These are phyloP conservation scores for Zaprionus ghesquierei DNA, from an alignment of 1,140 invertebrate species.

Conservation along the genomic window DNA sequence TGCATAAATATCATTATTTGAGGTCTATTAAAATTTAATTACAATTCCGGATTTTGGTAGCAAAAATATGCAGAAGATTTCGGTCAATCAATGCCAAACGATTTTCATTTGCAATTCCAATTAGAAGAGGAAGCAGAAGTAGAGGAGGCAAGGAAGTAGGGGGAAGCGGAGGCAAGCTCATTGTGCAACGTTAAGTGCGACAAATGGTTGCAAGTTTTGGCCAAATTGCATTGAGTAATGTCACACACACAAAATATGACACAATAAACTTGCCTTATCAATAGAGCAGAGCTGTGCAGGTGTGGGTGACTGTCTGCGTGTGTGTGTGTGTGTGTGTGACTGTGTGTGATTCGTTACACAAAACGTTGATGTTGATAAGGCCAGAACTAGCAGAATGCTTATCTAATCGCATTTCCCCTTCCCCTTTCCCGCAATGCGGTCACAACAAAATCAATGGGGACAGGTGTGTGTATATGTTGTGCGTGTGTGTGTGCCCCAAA, in stretches of 20 bases:
- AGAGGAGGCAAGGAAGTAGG: not conserved
- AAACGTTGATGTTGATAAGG: slow-evolving; percentile 54
- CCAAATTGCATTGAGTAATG: slow-evolving; percentile 43
- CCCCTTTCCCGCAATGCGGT: slow-evolving; percentile 20
- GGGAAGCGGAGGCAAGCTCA: not conserved
- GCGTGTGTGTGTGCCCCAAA: slow-evolving; percentile 27
- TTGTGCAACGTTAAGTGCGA: not conserved
- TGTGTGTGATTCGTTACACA: slow-evolving; percentile 22
- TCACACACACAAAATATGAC: slow-evolving; percentile 18
- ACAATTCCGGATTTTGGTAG: slow-evolving; percentile 1
- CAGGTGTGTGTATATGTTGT: not conserved
- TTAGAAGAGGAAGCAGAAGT: slow-evolving; percentile 12
- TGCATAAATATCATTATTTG: slow-evolving; percentile 17
- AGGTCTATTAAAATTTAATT: slow-evolving; percentile 39
- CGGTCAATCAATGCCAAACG: slow-evolving; percentile 17
- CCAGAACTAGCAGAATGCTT: slow-evolving; percentile 44
- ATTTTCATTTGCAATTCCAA: slow-evolving; percentile 52
- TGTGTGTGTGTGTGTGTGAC: not conserved
- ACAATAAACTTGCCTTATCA: slow-evolving; percentile 43
- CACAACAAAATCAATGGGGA: slow-evolving; percentile 44
- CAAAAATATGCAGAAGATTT: not conserved
- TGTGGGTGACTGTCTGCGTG: not conserved
- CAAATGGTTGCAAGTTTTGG: slow-evolving; percentile 6
- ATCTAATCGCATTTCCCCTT: slow-evolving; percentile 65
- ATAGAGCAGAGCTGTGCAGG: slow-evolving; percentile 1